Evolutionary conservation across 2,797 vertebrate species (phyloP).

Genomic region (Chaetophractus vellerosus): DNA sequence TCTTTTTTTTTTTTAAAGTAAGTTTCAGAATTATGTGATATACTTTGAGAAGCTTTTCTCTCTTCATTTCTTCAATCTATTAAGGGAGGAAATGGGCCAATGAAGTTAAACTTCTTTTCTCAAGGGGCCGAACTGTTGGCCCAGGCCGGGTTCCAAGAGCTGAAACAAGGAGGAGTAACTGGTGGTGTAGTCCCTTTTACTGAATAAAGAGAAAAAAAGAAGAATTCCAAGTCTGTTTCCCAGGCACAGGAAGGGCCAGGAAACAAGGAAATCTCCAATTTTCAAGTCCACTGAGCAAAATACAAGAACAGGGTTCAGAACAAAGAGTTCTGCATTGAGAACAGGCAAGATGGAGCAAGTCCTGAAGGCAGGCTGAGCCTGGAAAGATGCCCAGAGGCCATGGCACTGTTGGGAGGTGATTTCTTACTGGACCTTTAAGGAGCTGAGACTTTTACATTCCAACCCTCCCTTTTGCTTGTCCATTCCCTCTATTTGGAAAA

Average conservation of each 20-base stretch:
- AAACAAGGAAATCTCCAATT: constrained; percentile 82
- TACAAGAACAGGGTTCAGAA: constrained; percentile 76
- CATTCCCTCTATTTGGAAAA: constrained; percentile 3
- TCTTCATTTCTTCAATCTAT: constrained; percentile 59
- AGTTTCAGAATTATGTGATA: constrained; percentile 8
- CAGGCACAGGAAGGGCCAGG: constrained; percentile 75
- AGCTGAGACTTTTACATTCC: constrained; percentile 41
- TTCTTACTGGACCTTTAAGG: constrained; percentile 37
- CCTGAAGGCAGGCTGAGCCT: constrained; percentile 58
- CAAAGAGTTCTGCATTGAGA: constrained; percentile 79
- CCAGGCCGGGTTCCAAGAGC: constrained; percentile 74
- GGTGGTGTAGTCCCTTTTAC: constrained; percentile 56
- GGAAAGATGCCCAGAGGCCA: constrained; percentile 76
- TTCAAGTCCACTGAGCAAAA: constrained; percentile 84
- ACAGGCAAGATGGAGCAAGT: constrained; percentile 64
- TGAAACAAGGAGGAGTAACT: constrained; percentile 55
- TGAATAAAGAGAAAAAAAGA: constrained; percentile 73
- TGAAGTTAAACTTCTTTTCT: constrained; percentile 67
- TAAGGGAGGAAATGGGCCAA: constrained; percentile 62
- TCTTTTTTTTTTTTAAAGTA: background rate
- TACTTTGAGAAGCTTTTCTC: constrained; percentile 7
- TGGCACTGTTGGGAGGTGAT: background rate
- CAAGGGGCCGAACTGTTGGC: constrained; percentile 61
- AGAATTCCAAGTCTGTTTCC: constrained; percentile 80
- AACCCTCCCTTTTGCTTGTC: background rate